Evolutionary conservation across 2,888 invertebrate species (phyloP).

Genomic region (Xestoiulus laeticollis): DNA sequence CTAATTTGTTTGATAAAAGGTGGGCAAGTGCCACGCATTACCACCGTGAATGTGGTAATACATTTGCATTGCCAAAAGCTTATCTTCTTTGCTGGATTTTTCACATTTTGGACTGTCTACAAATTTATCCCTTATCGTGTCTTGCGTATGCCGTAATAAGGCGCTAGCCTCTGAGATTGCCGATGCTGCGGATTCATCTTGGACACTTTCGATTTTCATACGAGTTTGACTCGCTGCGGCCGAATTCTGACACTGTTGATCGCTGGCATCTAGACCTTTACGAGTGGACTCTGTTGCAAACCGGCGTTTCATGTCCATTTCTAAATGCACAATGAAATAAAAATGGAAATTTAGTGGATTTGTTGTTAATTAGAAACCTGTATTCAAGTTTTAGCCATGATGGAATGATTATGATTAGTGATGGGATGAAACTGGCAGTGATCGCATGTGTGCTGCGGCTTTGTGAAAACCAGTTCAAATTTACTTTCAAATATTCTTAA

Average conservation of each 20-base stretch:
- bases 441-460: neutral
- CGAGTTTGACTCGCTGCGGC: neutral
- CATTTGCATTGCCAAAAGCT: neutral
- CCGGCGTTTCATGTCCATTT: neutral
- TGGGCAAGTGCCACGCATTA: neutral
- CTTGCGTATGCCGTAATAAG: neutral
- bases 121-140: neutral
- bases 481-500: too few relatives aligned
- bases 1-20: neutral
- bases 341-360: neutral
- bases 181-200: neutral
- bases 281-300: neutral
- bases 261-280: neutral
- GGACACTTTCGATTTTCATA: neutral
- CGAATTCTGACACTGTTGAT: neutral
- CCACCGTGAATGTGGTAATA: constrained; percentile 19
- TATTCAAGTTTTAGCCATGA: neutral
- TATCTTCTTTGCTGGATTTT: neutral
- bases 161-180: neutral
- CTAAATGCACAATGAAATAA: neutral
- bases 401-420: neutral
- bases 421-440: neutral
- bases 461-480: neutral
- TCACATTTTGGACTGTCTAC: neutral
- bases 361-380: neutral